Conservation (phyloP, 2,888 invertebrate genomes). For the Tubulanus polymorphus region DNA sequence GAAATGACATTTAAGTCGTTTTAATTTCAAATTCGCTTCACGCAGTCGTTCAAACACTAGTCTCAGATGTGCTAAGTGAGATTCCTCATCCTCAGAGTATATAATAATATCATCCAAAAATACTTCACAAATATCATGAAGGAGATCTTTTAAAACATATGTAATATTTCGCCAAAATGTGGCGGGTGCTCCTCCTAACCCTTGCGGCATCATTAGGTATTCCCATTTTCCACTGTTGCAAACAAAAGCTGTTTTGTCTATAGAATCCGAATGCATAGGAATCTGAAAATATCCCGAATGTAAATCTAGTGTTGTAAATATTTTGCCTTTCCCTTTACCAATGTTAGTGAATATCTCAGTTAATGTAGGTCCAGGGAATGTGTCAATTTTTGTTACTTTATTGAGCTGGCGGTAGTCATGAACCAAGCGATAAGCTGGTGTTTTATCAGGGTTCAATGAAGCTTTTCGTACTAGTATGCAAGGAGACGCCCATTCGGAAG, state of each 20-base stretch:
- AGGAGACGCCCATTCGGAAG: conserved; percentile 23
- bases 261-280: not conserved
- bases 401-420: not conserved
- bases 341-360: not conserved
- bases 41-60: conserved; percentile 17
- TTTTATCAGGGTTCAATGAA: conserved; percentile 2
- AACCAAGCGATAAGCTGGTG: conserved; percentile 12
- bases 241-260: not conserved
- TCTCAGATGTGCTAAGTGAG: conserved; percentile 19
- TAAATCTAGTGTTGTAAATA: not conserved
- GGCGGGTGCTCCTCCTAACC: not conserved
- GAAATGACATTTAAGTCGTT: conserved; percentile 24
- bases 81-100: conserved; percentile 17
- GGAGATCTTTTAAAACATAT: not conserved
- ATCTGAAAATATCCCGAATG: not conserved
- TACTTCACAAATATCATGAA: conserved; percentile 1
- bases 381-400: not conserved
- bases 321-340: not conserved
- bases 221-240: not conserved
- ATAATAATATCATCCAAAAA: conserved; percentile 25
- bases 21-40: conserved; percentile 18
- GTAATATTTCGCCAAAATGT: not conserved
- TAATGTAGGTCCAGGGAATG: not conserved
- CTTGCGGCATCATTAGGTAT: not conserved
- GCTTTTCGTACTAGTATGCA: conserved; percentile 22